Conservation (phyloP, 1,140 invertebrate species). For the Hypsibius dujardini region DNA sequence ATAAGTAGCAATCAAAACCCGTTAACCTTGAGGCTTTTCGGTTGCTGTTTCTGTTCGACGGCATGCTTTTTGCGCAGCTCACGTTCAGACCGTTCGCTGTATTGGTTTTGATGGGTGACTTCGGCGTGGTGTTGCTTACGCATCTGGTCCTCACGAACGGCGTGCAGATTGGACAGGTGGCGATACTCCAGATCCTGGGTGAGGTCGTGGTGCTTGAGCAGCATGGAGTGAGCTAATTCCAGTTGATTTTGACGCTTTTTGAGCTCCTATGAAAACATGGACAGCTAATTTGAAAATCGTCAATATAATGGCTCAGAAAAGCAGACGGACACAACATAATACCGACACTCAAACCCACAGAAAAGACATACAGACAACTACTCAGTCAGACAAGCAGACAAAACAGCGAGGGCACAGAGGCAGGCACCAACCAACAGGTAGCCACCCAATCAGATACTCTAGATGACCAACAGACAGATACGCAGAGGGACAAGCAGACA, state of each 20-base stretch:
- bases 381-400: too few species aligned
- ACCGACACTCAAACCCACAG: too few species aligned
- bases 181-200: slow-evolving; percentile 86
- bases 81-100: slow-evolving; percentile 74
- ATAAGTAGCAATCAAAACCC: too few species aligned
- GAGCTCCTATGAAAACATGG: slow-evolving; percentile 48
- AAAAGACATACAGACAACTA: too few species aligned
- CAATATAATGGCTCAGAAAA: too few species aligned
- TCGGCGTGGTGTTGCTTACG: slow-evolving; percentile 77
- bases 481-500: neutral
- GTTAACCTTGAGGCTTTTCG: slow-evolving; percentile 83
- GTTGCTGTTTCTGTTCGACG: slow-evolving; percentile 88
- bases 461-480: slow-evolving; percentile 18
- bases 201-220: slow-evolving; percentile 83
- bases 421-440: too few species aligned
- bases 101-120: slow-evolving; percentile 83
- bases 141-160: slow-evolving; percentile 67
- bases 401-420: too few species aligned
- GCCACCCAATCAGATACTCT: slow-evolving; percentile 18
- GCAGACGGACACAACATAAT: too few species aligned
- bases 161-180: slow-evolving; percentile 83
- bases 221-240: slow-evolving; percentile 83
- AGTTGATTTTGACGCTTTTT: slow-evolving; percentile 81
- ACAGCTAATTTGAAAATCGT: too few species aligned
- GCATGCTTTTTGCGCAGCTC: slow-evolving; percentile 93